Conservation (phyloP, 2,888 invertebrate genomes). For the Euspilapteryx auroguttella region DNA sequence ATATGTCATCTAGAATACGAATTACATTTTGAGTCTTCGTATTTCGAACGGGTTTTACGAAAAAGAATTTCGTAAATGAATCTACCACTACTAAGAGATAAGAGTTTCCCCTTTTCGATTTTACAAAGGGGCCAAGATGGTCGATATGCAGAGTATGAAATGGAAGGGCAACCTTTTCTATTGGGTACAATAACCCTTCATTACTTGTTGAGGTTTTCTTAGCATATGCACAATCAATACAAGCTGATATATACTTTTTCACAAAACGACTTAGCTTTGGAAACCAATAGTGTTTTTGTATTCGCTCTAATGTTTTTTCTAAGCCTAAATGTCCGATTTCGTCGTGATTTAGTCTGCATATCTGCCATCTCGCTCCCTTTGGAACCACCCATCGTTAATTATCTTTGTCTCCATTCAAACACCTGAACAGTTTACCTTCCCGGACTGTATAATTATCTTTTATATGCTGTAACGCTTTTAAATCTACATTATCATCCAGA, state of each 20-base stretch:
- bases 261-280: constrained; percentile 4
- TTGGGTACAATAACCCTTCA: too few species aligned
- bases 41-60: constrained; percentile 5
- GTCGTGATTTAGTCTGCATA: too few species aligned
- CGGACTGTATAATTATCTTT: constrained; percentile 10
- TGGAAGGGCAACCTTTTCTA: constrained; percentile 4
- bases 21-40: constrained; percentile 6
- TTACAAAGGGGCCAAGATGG: constrained; percentile 5
- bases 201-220: too few species aligned
- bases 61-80: constrained; percentile 4
- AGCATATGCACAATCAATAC: constrained; percentile 5
- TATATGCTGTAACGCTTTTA: constrained; percentile 7
- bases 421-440: constrained; percentile 8
- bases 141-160: constrained; percentile 5
- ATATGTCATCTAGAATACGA: constrained; percentile 7
- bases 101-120: constrained; percentile 2
- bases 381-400: constrained; percentile 16
- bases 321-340: constrained; percentile 12
- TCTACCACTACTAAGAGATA: constrained; percentile 3
- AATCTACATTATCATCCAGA: constrained; percentile 5
- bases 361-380: too few species aligned
- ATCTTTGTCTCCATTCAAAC: constrained; percentile 6
- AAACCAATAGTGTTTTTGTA: constrained; percentile 5
- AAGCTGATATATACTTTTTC: constrained; percentile 3
- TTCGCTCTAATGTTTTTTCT: constrained; percentile 5